Base-by-base conservation (phyloP, 2,888 invertebrate genomes). In the Chesias legatella region DNA sequence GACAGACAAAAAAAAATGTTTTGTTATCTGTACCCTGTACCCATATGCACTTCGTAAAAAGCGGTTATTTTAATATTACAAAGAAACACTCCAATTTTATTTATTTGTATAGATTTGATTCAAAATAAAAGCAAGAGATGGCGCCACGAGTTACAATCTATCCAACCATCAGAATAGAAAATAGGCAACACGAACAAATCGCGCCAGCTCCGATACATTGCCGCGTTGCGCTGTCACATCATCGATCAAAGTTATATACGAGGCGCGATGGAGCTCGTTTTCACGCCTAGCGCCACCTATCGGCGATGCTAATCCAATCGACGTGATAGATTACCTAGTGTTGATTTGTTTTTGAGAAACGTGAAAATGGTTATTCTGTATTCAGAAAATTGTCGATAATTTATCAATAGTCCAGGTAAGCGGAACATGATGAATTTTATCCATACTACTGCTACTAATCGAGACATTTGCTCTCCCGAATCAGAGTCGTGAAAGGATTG, bases 161-260 rank as follows among this genome's bases (percentile, higher is more conserved):
- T 9, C 30, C 9, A 25, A 35, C 27, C 23, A 10, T 35, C 31
- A 5, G 13, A 17, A 17, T 26, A 9, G 23, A 23, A 21, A 22
- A 22, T 9, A 10, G 7, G 30, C 30, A 33, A 34, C 39, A 38
- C 10, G 35, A 35, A 44, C 44, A 44, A 44, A 44, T 44, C 35
- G 44, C 44, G 10, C 10, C 1, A 8, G 21, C 27, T 35, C 27
- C 31, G 35, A 39, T 44, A 44, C 44, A 44, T 44, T 35, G 47
- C 43, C 35, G 43, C 43, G 53, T 43, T 43, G 41, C 28, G 23
- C 22, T 53, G 57, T 50, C 53, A 41, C 47, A 43, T 39, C 55
- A 48, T 57, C 50, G 37, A 53, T 57, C 57, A 57, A 43, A 35
- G 41, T 30, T 48, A 56, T 52, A 43, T 51, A 48, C 53, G 47